Evolutionary conservation across 2,113 vertebrate species (phyloP).

Genomic region (Alethe diademata): DNA sequence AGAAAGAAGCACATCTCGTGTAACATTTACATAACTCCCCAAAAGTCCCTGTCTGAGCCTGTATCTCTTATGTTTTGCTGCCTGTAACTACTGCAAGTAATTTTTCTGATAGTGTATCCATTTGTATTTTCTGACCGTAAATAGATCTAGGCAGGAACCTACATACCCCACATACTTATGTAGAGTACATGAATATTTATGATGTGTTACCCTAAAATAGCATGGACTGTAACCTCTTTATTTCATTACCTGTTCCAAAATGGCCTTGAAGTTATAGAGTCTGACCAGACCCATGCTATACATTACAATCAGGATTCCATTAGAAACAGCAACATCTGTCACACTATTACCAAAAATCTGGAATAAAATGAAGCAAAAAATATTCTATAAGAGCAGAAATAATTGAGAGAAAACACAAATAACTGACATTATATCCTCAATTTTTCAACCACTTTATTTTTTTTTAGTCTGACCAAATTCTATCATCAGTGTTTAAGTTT

Average conservation of each 20-base stretch:
- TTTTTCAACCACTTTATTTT: neutral
- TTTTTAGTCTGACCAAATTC: neutral
- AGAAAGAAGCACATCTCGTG: neutral
- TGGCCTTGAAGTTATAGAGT: constrained; percentile 91
- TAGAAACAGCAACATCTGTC: constrained; percentile 87
- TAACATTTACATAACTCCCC: neutral
- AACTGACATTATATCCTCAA: neutral
- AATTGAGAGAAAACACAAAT: neutral
- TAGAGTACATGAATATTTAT: neutral
- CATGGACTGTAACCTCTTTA: neutral
- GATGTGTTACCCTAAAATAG: neutral
- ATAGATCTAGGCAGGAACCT: neutral
- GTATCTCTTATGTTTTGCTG: neutral
- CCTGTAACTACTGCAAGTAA: neutral
- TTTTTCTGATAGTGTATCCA: neutral
- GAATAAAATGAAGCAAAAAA: constrained; percentile 30
- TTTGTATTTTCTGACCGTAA: neutral
- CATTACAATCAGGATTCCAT: constrained; percentile 90
- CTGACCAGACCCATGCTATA: constrained; percentile 87
- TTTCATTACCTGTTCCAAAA: constrained; percentile 83
- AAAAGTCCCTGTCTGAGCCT: neutral
- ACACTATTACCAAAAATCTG: constrained; percentile 90
- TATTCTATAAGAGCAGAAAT: constrained; percentile 16
- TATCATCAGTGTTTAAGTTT: neutral
- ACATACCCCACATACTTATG: neutral